Conservation (phyloP, 2,113 vertebrate genomes). For the Mastomys coucha region DNA sequence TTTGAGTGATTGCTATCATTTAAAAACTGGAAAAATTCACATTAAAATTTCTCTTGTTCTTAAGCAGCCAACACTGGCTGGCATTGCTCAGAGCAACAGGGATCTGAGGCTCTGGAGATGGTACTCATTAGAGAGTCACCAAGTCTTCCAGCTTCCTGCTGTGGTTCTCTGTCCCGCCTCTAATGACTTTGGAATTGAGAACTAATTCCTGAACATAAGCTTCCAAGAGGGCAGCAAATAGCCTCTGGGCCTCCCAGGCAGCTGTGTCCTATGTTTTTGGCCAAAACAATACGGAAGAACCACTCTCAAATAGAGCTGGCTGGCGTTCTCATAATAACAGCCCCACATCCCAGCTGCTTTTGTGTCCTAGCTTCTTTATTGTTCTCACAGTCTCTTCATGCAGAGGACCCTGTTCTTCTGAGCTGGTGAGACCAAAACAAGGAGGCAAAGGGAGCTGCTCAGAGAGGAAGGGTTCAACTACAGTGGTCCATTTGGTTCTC, state of each 20-base stretch:
- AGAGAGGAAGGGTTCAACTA: not conserved
- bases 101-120: not conserved
- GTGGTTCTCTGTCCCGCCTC: not conserved
- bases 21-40: not conserved
- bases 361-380: not conserved
- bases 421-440: not conserved
- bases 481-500: not conserved
- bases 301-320: not conserved
- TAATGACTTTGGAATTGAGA: not conserved
- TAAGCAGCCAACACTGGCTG: not conserved
- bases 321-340: not conserved
- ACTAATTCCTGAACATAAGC: not conserved
- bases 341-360: not conserved
- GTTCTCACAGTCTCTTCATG: not conserved
- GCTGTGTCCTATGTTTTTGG: not conserved
- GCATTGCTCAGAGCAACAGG: not conserved
- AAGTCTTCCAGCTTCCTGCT: not conserved
- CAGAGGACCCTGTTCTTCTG: not conserved
- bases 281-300: not conserved
- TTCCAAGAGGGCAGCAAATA: not conserved
- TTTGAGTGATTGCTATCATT: not conserved
- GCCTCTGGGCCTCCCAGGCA: not conserved
- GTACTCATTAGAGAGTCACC: not conserved
- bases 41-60: not conserved
- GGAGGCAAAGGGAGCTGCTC: not conserved